Base-by-base conservation (phyloP, 2,797 vertebrate genomes). In the Gambelia wislizenii region DNA sequence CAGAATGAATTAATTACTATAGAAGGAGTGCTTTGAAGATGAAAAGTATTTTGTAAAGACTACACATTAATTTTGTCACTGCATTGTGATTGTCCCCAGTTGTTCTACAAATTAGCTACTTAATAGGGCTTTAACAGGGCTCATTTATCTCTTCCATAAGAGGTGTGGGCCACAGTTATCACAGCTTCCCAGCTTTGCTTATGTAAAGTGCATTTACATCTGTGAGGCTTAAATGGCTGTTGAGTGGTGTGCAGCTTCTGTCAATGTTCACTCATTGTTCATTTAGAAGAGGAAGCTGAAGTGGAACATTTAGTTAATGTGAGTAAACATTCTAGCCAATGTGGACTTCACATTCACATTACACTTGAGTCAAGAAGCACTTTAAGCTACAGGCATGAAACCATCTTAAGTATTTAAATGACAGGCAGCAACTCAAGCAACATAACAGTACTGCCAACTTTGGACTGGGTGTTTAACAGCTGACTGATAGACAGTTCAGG, bases 71-170 rank as follows among this genome's bases (percentile, higher is more conserved):
- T 88, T 67, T 64, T 64, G 91, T 80, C 52, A 59, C 84, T 83
- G 4, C 61, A 16, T 86, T 72, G 81, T 92, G 91, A 91, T 86
- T 75, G 39, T 69, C 88, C 61, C 2, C 22, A 80, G 42, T 84
- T 84, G n/a, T 87, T 91, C 22, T 47, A 27, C 64, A 84, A 92
- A 90, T 88, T 88, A 87, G 1, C 82, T 72, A 78, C 1, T 42
- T 88, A 84, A 52, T 89, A 85, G 89, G 56, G 54, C 47, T 87
- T 95, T 90, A 91, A 91, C 27, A 9, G 1, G 69, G 86, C 67
- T 85, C 54, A 82, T 89, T 84, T 92, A 75, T 93, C 92, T 91
- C 83, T 86, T 22, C 56, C 0, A 0, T 79, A 85, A 70, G 39
- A 91, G 64, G 84, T 81, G 67, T 86, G 78, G 78, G 42, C 47